phyloP scores from a whole-genome alignment of 1,140 invertebrate genomes.

The Pomacea maculata region DNA sequence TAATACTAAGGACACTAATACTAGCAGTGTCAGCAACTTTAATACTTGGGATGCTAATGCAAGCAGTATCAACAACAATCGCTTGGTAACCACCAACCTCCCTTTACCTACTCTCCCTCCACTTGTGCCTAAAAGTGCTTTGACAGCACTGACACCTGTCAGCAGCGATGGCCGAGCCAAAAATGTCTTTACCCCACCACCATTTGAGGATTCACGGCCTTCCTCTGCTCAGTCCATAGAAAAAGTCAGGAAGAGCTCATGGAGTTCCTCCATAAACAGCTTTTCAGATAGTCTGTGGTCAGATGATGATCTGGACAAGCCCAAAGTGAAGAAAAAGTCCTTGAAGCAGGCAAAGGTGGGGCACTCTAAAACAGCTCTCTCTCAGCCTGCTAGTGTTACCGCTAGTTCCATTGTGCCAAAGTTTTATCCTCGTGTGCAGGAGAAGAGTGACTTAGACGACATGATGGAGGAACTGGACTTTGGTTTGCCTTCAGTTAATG shows the following conservation, averaged over 20 bases:
- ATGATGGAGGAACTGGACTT: slow-evolving; percentile 55
- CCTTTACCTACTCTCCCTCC: slow-evolving; percentile 12
- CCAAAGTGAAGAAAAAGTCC: slow-evolving; percentile 23
- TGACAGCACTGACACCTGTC: slow-evolving; percentile 16
- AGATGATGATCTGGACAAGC: slow-evolving; percentile 42
- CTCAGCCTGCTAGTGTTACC: slow-evolving; percentile 2
- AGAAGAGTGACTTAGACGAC: slow-evolving; percentile 47
- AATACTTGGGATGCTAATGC: neutral
- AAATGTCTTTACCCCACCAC: slow-evolving; percentile 14
- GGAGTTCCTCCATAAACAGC: slow-evolving; percentile 50
- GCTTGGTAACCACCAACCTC: neutral
- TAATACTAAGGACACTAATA: neutral
- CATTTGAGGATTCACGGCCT: slow-evolving; percentile 32
- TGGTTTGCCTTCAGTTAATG: slow-evolving; percentile 56
- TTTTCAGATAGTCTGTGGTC: slow-evolving; percentile 61
- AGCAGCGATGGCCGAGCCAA: slow-evolving; percentile 5
- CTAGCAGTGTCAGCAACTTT: slow-evolving; percentile 4
- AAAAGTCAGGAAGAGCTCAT: slow-evolving; percentile 41
- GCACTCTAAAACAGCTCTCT: neutral
- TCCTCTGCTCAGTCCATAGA: slow-evolving; percentile 35
- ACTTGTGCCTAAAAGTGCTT: neutral
- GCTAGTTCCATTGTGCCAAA: slow-evolving; percentile 14
- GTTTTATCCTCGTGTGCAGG: slow-evolving; percentile 9
- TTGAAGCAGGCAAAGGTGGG: slow-evolving; percentile 17
- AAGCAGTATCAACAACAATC: neutral